A percentile compares a stretch with the other conserved stretches of the same genome.
phyloP scores from a whole-genome alignment of 2,888 invertebrate genomes.

The Embidobia sp. region DNA sequence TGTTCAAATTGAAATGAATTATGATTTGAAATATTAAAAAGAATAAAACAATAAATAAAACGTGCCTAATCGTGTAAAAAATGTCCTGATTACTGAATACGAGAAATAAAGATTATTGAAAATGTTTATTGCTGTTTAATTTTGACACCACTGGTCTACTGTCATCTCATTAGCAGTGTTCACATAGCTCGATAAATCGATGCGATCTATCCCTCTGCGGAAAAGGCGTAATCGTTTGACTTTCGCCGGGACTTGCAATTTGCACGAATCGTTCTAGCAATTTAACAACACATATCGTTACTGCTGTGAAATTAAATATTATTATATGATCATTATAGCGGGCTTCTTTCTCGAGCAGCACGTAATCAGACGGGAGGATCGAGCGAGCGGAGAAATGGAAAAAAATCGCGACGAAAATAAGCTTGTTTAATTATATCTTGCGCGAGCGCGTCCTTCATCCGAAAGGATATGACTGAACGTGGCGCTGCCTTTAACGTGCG shows the following conservation, averaged over 20 bases:
- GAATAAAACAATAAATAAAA: no score
- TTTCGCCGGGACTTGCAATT: slow-evolving; percentile 46
- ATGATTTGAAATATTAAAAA: no score
- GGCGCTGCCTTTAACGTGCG: slow-evolving; percentile 55
- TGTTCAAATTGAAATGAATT: no score
- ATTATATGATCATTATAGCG: slow-evolving; percentile 63
- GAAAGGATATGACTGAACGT: slow-evolving; percentile 64
- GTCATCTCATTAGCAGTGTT: slow-evolving; percentile 23
- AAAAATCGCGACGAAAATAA: slow-evolving; percentile 62
- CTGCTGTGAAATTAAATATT: slow-evolving; percentile 62
- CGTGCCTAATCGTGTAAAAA: no score
- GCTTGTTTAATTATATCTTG: slow-evolving; percentile 65
- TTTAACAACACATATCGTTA: slow-evolving; percentile 60
- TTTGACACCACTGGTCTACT: not conserved
- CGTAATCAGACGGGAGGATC: slow-evolving; percentile 62
- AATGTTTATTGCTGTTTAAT: no score
- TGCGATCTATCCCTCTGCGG: slow-evolving; percentile 24
- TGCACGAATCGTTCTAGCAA: slow-evolving; percentile 57
- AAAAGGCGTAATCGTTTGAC: slow-evolving; percentile 48
- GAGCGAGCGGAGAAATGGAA: slow-evolving; percentile 50
- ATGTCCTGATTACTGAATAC: no score
- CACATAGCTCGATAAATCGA: slow-evolving; percentile 15
- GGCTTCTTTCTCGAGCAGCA: slow-evolving; percentile 56
- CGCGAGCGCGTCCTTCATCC: slow-evolving; percentile 62
- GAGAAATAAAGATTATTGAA: no score